Evolutionary conservation across 2,113 vertebrate genomes (phyloP), one percentile per base, ranked within the genome.

Genomic region (Ceyx margarethae): DNA sequence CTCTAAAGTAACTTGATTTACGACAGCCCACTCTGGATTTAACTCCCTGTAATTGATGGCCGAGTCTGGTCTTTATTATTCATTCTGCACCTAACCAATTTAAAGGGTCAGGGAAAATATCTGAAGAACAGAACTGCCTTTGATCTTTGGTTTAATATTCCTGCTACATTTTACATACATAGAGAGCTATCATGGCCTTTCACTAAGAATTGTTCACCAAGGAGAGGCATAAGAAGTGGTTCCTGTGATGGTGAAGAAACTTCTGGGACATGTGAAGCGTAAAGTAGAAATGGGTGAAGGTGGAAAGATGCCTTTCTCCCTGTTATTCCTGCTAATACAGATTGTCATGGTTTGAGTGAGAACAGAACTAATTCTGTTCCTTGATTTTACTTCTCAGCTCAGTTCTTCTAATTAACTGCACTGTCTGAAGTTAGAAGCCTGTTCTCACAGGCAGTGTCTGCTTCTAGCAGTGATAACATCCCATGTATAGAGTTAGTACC

Each of bases 21-120:
- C 79, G 91, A 29, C 93, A 93, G 65, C 43, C 35, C 0, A 0
- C 72, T 91, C 79, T 93, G 87, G 60, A 85, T 94, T 91, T 91
- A 94, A 82, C 82, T 87, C 26, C 0, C 3, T 0, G 0, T 95
- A 94, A 95, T 87, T 95, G 92, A 95, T 92, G 71, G 13, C 71
- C 87, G 86, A 91, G 87, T 69, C 92, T 95, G 93, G 81, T 82
- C 82, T 88, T 81, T 94, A 89, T 96, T 96, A 94, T 77, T 89
- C 43, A 10, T 95, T 89, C 91, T 83, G 65, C 72, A 93, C 87
- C 89, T 87, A 80, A 35, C 26, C 79, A 85, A 89, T 91, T 89
- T 91, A 93, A 94, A 94, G 92, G 89, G 89, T 94, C 92, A 91
- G 68, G 61, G 79, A 87, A 93, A 95, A 92, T 95, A 94, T 75